These are phyloP conservation scores for Raillietiella orientalis DNA, from an alignment of 2,888 invertebrate genomes.

Conservation along the genomic window DNA sequence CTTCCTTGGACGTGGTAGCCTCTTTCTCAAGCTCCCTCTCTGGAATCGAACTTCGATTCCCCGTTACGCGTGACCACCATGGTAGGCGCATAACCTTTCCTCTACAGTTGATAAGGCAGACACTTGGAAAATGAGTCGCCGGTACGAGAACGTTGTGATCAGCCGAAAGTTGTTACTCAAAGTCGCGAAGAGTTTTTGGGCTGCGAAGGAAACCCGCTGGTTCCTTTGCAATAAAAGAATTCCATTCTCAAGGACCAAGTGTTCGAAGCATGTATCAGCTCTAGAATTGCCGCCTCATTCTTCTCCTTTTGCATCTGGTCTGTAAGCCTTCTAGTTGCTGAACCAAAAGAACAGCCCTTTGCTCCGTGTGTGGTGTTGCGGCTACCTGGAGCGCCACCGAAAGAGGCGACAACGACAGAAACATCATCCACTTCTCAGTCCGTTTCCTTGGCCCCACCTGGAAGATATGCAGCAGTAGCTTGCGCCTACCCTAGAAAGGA, in stretches of 20 bases:
- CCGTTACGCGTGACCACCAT: conserved; percentile 15
- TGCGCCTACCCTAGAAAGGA: no score
- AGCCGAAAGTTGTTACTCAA: conserved; percentile 1
- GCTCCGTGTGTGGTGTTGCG: no score
- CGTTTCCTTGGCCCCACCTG: no score
- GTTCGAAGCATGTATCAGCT: neutral
- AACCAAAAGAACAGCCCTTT: no score
- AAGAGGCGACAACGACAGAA: no score
- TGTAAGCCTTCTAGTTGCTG: no score
- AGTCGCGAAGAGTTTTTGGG: neutral
- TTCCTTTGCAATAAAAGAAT: neutral
- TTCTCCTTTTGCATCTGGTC: no score
- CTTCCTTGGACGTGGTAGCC: conserved; percentile 16
- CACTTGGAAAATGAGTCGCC: conserved; percentile 10
- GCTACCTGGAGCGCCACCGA: no score
- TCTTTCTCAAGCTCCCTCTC: conserved; percentile 17
- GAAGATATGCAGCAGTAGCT: no score
- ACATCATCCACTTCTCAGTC: no score
- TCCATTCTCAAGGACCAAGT: neutral
- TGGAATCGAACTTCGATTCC: conserved; percentile 17
- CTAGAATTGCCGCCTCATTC: no score
- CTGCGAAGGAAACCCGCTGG: neutral
- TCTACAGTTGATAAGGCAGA: conserved; percentile 15
- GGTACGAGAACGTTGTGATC: conserved; percentile 8
- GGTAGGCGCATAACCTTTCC: conserved; percentile 13